phyloP scores from a whole-genome alignment of 2,797 vertebrate genomes.

The Mergus octosetaceus region DNA sequence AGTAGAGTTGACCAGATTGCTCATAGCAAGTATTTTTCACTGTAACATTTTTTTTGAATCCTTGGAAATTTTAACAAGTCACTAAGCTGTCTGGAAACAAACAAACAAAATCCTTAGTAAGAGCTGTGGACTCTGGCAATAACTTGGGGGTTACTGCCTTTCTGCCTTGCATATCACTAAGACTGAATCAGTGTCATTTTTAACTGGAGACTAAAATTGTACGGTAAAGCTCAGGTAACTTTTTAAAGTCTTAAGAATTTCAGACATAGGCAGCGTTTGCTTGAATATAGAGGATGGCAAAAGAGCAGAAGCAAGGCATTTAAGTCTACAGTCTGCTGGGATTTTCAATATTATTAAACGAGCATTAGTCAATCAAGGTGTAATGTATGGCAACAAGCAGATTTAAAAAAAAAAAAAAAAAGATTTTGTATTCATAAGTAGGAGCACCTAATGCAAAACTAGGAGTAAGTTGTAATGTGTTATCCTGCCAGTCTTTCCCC shows the following conservation, averaged over 20 bases:
- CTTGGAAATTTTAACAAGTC: neutral
- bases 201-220: neutral
- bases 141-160: accelerated
- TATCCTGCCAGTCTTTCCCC: neutral
- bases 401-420: no score
- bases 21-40: neutral
- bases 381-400: neutral
- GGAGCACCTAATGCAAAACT: neutral
- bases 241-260: neutral
- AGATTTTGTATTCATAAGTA: neutral
- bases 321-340: neutral
- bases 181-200: neutral
- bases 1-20: neutral
- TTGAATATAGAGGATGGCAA: neutral
- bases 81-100: neutral
- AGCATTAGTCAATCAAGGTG: neutral
- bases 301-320: neutral
- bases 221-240: neutral
- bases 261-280: neutral
- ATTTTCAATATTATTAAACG: neutral
- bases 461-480: neutral
- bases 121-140: neutral
- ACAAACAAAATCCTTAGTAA: accelerated
- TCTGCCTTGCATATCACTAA: accelerated
- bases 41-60: neutral